phyloP scores from a whole-genome alignment of 2,113 vertebrate species.

The Notechis scutatus region DNA sequence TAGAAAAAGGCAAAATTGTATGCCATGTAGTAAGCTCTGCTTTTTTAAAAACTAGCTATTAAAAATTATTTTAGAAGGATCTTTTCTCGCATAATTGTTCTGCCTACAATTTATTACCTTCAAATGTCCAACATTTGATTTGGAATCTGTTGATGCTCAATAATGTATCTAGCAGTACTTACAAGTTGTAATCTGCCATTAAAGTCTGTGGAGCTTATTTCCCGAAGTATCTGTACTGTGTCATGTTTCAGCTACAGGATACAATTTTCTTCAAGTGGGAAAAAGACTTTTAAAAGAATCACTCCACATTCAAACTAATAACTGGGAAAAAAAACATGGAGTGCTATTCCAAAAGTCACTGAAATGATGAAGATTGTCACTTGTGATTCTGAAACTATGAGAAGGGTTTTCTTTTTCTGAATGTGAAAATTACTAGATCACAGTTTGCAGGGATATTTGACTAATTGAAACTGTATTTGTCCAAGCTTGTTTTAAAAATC shows the following conservation, averaged over 20 bases:
- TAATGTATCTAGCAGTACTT: slow-evolving; percentile 59
- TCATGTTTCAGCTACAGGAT: slow-evolving; percentile 68
- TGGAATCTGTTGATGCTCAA: slow-evolving; percentile 44
- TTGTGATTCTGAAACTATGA: slow-evolving; percentile 51
- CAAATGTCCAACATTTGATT: slow-evolving; percentile 66
- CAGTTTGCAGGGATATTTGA: slow-evolving; percentile 33
- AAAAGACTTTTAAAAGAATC: slow-evolving; percentile 65
- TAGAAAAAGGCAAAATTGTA: too few relatives aligned
- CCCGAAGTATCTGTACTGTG: slow-evolving; percentile 53
- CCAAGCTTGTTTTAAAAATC: slow-evolving; percentile 50
- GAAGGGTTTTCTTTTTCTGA: slow-evolving; percentile 31
- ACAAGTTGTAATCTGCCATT: slow-evolving; percentile 51
- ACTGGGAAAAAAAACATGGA: slow-evolving; percentile 59
- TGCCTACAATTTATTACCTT: slow-evolving; percentile 61
- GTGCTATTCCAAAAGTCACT: background rate
- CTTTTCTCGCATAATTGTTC: slow-evolving; percentile 51
- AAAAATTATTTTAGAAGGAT: slow-evolving; percentile 69
- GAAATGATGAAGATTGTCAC: slow-evolving; percentile 43
- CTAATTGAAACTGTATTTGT: slow-evolving; percentile 44
- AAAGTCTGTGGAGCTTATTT: slow-evolving; percentile 28
- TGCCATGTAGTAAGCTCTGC: slow-evolving; percentile 63
- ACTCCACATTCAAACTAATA: slow-evolving; percentile 67
- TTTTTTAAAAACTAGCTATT: slow-evolving; percentile 71
- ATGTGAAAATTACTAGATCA: slow-evolving; percentile 53
- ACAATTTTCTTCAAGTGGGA: slow-evolving; percentile 71